A percentile compares a stretch with the other conserved stretches of the same genome.
phyloP scores from a whole-genome alignment of 2,113 vertebrate genomes.

The Chamaetylas fuelleborni region DNA sequence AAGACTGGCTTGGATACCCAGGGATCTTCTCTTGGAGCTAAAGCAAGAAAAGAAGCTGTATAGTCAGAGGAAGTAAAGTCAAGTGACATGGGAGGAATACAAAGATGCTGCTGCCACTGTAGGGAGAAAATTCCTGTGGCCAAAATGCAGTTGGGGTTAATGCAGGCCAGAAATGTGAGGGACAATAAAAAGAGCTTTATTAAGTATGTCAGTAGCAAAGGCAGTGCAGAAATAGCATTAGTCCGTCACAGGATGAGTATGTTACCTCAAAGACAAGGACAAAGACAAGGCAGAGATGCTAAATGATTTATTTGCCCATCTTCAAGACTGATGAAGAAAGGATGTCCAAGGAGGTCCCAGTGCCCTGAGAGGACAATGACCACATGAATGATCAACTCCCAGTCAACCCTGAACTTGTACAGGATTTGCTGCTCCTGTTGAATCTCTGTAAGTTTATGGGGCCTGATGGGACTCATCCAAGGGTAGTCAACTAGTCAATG shows the following conservation, averaged over 20 bases:
- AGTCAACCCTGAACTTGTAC: background rate
- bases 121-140: background rate
- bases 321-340: background rate
- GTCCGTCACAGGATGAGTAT: background rate
- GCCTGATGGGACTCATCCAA: background rate
- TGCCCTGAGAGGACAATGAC: background rate
- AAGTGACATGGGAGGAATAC: background rate
- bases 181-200: background rate
- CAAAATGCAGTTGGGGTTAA: background rate
- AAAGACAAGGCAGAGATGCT: background rate
- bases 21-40: background rate
- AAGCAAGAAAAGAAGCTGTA: background rate
- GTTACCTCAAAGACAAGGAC: background rate
- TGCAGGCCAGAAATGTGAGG: accelerated
- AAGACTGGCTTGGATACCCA: background rate
- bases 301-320: background rate
- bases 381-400: background rate
- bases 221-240: background rate
- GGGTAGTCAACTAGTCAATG: background rate
- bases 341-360: background rate
- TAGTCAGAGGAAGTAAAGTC: background rate
- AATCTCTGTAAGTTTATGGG: background rate
- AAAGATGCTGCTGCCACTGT: background rate
- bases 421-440: background rate
- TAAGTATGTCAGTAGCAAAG: background rate